phyloP scores from a whole-genome alignment of 2,888 invertebrate genomes.

The Lathronympha strigana region DNA sequence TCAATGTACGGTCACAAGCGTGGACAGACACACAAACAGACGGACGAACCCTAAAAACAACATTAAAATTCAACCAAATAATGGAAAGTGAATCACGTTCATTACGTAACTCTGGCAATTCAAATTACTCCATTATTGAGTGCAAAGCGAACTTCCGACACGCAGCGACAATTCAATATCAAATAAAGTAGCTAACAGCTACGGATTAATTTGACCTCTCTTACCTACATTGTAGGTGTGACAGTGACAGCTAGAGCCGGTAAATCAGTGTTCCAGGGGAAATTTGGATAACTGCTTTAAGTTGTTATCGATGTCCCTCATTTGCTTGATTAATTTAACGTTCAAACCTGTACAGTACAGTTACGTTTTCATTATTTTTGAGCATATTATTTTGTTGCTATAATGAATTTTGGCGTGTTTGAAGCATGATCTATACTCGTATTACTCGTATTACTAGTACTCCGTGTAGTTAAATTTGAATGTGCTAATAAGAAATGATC shows the following conservation, averaged over 20 bases:
- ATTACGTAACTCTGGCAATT: conserved; percentile 24
- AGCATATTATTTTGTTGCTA: neutral
- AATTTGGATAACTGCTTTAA: conserved; percentile 30
- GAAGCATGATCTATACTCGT: no score
- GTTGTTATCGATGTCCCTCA: conserved; percentile 29
- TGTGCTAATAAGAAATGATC: no score
- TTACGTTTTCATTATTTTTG: neutral
- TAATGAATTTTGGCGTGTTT: neutral
- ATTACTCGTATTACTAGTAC: no score
- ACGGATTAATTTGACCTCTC: conserved; percentile 10
- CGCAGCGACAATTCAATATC: neutral
- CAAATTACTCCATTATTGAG: conserved; percentile 33
- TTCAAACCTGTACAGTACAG: conserved; percentile 10
- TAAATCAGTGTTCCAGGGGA: conserved; percentile 7
- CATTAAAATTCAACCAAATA: neutral
- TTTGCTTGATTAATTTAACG: conserved; percentile 34
- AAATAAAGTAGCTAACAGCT: neutral
- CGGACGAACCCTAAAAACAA: no score
- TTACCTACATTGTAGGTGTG: neutral
- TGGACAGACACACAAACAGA: no score
- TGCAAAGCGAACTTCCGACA: conserved; percentile 16
- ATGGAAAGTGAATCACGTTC: conserved; percentile 9
- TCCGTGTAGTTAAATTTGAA: no score
- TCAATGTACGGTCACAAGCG: no score
- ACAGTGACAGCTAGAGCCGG: conserved; percentile 8